phyloP scores from a whole-genome alignment of 2,113 vertebrate genomes.

The Atrichornis clamosus region DNA sequence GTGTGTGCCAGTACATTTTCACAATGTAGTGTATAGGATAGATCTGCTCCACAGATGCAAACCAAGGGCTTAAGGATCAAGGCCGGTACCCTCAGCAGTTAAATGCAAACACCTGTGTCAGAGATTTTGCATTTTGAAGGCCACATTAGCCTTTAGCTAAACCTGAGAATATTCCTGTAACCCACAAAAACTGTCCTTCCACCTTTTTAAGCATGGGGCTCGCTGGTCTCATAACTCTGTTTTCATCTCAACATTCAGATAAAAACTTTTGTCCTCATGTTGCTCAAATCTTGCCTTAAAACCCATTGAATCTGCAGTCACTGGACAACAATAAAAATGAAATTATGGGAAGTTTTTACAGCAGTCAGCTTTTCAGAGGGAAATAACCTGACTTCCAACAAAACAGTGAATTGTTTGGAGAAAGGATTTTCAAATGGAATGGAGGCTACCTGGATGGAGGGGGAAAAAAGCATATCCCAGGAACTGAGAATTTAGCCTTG shows the following conservation, averaged over 20 bases:
- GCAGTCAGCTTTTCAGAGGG: background rate
- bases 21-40: background rate
- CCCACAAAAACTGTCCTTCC: background rate
- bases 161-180: background rate
- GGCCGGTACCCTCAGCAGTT: background rate
- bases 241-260: background rate
- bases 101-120: background rate
- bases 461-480: background rate
- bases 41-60: background rate
- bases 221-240: background rate
- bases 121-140: background rate
- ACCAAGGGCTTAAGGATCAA: background rate
- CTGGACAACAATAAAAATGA: background rate
- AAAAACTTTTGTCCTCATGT: background rate
- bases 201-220: background rate
- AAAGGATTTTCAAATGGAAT: background rate
- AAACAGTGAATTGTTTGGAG: background rate
- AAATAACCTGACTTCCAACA: background rate
- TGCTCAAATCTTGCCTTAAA: background rate
- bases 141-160: background rate
- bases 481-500: background rate
- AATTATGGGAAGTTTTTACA: background rate
- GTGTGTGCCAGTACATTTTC: background rate
- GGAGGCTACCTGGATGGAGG: background rate
- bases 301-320: background rate